Evolutionary conservation across 2,888 invertebrate genomes (phyloP), one percentile per base, ranked within the genome.

Genomic region (Noctua fimbriata): DNA sequence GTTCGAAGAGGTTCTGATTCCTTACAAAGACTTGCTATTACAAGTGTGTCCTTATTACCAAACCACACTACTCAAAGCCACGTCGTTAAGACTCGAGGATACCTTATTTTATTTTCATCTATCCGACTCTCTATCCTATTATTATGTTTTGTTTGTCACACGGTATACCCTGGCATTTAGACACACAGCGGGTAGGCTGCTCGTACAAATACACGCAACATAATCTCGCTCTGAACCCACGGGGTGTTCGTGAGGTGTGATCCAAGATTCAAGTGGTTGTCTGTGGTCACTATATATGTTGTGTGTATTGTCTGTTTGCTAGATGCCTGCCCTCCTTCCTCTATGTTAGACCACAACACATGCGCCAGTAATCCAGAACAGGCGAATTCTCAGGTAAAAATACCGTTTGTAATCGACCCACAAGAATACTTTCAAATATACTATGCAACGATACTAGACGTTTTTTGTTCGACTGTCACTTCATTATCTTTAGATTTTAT

Each of bases 241-340:
- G 92, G 94, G 95, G 92, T 94, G 96, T 93, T 94, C 93, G 96
- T 96, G 96, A 96, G 91, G 96, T 96, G 97, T 96, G 96, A 96
- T 96, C 96, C 96, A 96, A 96, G 96, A 96, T 95, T 95, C 92
- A 93, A 95, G 95, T 95, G 95, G 95, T 96, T 96, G 95, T 96
- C 96, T 96, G 96, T 97, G 97, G 96, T 96, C 97, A 97, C 96
- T 97, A 96, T 97, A 97, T 97, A 97, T 97, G 97, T 97, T 97
- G 97, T 97, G 97, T 97, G 97, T 98, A 98, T 98, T 98, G 98
- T 98, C 98, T 98, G 98, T 97, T 98, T 98, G 98, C 98, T 98
- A 98, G 98, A 98, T 98, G 98, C 98, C 98, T 98, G 98, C 98
- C 98, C 98, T 98, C 98, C 98, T 98, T 98, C 98, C 98, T 97